These are phyloP conservation scores for Parnassius orleans DNA, from an alignment of 2,888 invertebrate genomes.

Conservation along the genomic window DNA sequence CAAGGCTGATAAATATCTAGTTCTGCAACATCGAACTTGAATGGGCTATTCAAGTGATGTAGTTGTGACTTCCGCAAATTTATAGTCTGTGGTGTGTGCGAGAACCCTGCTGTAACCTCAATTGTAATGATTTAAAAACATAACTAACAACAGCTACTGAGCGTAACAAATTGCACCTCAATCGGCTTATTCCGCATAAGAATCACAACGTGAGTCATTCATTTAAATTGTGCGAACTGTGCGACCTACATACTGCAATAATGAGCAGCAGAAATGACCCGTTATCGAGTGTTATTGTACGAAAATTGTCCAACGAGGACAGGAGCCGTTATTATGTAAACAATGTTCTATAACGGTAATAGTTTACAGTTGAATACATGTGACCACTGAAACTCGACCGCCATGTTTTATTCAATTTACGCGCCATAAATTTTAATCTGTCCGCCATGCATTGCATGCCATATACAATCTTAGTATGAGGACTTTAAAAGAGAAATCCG, in stretches of 20 bases:
- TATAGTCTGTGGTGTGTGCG: too few relatives aligned
- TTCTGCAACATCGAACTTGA: too few relatives aligned
- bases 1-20: too few relatives aligned
- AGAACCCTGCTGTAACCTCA: too few relatives aligned
- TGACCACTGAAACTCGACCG: constrained; percentile 20
- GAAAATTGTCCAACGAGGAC: constrained; percentile 19
- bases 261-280: constrained; percentile 15
- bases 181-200: background rate
- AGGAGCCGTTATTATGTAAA: constrained; percentile 34
- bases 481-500: background rate
- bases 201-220: constrained; percentile 8
- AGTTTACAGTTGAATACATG: constrained; percentile 25
- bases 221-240: constrained; percentile 22
- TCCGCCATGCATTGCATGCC: background rate
- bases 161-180: background rate
- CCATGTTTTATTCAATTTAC: constrained; percentile 26
- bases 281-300: constrained; percentile 20
- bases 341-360: constrained; percentile 27
- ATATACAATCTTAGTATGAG: constrained; percentile 1
- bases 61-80: too few relatives aligned
- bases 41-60: too few relatives aligned
- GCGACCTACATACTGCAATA: constrained; percentile 19
- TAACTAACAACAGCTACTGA: background rate
- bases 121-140: background rate
- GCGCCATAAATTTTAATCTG: constrained; percentile 15